Evolutionary conservation across 2,797 vertebrate genomes (phyloP), one percentile per base, ranked within the genome.

Genomic region (Aselliscus stoliczkanus): DNA sequence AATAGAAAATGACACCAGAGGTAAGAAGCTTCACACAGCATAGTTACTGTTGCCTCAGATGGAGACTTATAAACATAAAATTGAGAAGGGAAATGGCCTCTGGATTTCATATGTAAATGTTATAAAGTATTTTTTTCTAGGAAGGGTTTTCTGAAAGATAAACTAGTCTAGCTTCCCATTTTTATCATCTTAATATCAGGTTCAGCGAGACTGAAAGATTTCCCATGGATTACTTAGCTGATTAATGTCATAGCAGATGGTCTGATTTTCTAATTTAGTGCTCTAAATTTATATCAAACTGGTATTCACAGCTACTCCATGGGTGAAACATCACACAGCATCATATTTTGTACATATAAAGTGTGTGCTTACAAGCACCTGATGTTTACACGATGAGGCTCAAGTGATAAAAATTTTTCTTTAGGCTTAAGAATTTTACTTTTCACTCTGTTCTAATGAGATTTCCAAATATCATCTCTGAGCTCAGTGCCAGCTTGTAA

Each of bases 1-100:
- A 98, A 99, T 99, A 97, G 99, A 99, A 98, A 99, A 99, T 0
- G 99, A 99, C 98, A 99, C 99, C 10, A 99, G 99, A 95, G 99
- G 99, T 99, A 98, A 96, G 29, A 50, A 69, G 2, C 23, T 47
- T 95, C 13, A 47, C 14, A 2, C 3, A 47, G 15, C 11, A 5
- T 54, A 4, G 42, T 64, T 93, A 11, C 39, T 15, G 0, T 88
- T 17, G 9, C 44, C 17, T 90, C 84, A 69, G 10, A 80, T 83
- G 75, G 52, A 14, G 62, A 31, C 29, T 39, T n/a, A 23, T n/a
- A 81, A 29, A 37, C 34, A 47, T 64, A 83, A 65, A 80, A 79
- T n/a, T 52, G 56, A 87, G 31, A 93, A 21, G 27, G 18, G 25
- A 82, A 87, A 42, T 84, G 18, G 29, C 37, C n/a, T 90, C 7